Conservation (phyloP, 2,888 invertebrate genomes). For the Agrotis puta region DNA sequence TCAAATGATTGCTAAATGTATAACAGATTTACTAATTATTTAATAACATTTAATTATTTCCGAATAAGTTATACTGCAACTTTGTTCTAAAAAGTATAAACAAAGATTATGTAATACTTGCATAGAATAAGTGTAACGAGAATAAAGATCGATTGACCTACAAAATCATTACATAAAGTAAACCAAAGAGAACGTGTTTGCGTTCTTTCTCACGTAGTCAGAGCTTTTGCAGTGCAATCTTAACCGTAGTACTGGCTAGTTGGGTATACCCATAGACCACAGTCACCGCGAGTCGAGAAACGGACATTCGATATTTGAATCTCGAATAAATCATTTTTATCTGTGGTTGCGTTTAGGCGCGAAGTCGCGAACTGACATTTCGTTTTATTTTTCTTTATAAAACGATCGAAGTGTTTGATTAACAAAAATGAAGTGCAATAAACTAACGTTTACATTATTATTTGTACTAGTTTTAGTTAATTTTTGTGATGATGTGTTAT, state of each 20-base stretch:
- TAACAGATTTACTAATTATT: background rate
- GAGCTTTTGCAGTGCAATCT: conserved; percentile 66
- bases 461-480: conserved; percentile 38
- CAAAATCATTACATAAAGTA: conserved; percentile 65
- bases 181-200: conserved; percentile 60
- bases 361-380: conserved; percentile 20
- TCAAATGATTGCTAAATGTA: background rate
- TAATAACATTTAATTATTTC: background rate
- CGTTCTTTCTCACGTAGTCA: conserved; percentile 63
- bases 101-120: conserved; percentile 18
- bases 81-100: conserved; percentile 21
- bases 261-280: conserved; percentile 56
- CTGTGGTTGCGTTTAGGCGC: conserved; percentile 41
- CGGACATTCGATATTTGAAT: conserved; percentile 52
- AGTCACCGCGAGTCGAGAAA: conserved; percentile 50
- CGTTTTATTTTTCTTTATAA: background rate
- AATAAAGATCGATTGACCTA: conserved; percentile 60
- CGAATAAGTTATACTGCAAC: background rate
- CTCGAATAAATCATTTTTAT: conserved; percentile 31
- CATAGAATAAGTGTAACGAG: conserved; percentile 32
- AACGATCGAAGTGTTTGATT: conserved; percentile 6
- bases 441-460: conserved; percentile 24
- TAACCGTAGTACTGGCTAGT: conserved; percentile 64
- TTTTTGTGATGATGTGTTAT: conserved; percentile 47
- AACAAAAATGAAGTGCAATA: conserved; percentile 58